Base-by-base conservation (phyloP, 1,140 invertebrate species). In the Drosophila cardini region DNA sequence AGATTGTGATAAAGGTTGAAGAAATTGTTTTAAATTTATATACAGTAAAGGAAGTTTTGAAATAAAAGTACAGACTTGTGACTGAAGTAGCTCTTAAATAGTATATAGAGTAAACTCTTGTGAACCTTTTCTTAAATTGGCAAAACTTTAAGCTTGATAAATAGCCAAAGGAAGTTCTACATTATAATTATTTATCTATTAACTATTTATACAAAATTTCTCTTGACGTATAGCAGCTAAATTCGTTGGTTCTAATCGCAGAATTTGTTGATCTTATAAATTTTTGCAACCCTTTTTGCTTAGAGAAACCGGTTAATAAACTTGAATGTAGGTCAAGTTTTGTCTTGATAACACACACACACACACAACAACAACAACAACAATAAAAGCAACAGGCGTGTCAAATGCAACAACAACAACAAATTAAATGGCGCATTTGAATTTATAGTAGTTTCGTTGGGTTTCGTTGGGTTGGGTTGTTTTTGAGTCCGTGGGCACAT, bases 301-400 rank as follows among this genome's bases (percentile, higher is more conserved):
- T 50, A 53, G 18, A 50, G 32, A 72, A 86, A 87, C 83, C 79
- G 84, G 83, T 87, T 89, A 68, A 76, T 68, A 72, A 75, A 70
- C 71, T 68, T 46, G 67, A 73, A 87, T 74, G 69, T 87, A 70
- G 83, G 83, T 87, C 83, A 89, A 87, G 76, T 89, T 89, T 87
- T 87, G 57, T 46, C 62, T 73, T 87, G 84, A 87, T 86, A 78
- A 87, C 71, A 78, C 32, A 78, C 64, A 36, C 43, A 58, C 61
- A 46, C 43, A 43, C 42, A 10, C 10, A 21, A 57, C 7, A 26
- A 21, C 36, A 53, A 38, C 30, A 11, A n/a, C 60, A 36, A 72
- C 45, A 72, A 72, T 67, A 72, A 73, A 73, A 60, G 64, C 71
- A 69, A 61, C 65, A 73, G 65, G 71, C 71, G 71, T 73, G 71